Conservation (phyloP, 1,140 invertebrate species). For the Drosophila teissieri region DNA sequence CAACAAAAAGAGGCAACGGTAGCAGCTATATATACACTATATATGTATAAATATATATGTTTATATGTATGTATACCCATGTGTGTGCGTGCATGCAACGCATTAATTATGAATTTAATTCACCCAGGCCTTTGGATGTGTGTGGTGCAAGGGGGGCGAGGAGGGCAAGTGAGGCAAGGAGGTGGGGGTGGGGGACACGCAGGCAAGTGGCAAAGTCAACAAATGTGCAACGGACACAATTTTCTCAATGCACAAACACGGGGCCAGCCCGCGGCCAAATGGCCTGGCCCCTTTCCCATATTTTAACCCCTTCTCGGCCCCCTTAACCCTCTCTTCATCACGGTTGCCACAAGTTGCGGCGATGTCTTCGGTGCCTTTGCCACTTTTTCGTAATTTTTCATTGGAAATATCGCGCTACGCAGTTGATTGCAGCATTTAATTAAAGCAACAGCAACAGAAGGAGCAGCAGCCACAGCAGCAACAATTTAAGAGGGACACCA, state of each 20-base stretch:
- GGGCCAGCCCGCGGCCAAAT: conserved; percentile 64
- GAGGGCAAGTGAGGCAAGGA: background rate
- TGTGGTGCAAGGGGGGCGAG: background rate
- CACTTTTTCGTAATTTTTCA: conserved; percentile 77
- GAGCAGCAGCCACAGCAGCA: conserved; percentile 24
- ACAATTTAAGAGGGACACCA: conserved; percentile 22
- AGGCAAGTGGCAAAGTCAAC: conserved; percentile 81
- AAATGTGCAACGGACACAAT: conserved; percentile 81
- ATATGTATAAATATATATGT: conserved; percentile 44
- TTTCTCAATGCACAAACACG: conserved; percentile 79
- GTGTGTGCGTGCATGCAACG: conserved; percentile 81
- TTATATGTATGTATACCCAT: conserved; percentile 26
- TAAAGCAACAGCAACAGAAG: conserved; percentile 68
- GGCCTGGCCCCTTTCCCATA: conserved; percentile 14
- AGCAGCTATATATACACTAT: conserved; percentile 50
- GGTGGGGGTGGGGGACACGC: conserved; percentile 3
- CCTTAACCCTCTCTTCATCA: conserved; percentile 15
- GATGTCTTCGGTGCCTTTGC: conserved; percentile 54
- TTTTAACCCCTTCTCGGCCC: conserved; percentile 5
- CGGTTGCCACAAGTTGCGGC: conserved; percentile 4
- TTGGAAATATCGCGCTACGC: conserved; percentile 82
- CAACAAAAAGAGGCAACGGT: conserved; percentile 74
- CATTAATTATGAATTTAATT: conserved; percentile 83
- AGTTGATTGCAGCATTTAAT: conserved; percentile 83
- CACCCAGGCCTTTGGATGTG: conserved; percentile 62